A percentile compares a stretch with the other conserved stretches of the same genome.
Conservation (phyloP, 2,797 vertebrate genomes). For the Pseudochaenichthys georgianus region DNA sequence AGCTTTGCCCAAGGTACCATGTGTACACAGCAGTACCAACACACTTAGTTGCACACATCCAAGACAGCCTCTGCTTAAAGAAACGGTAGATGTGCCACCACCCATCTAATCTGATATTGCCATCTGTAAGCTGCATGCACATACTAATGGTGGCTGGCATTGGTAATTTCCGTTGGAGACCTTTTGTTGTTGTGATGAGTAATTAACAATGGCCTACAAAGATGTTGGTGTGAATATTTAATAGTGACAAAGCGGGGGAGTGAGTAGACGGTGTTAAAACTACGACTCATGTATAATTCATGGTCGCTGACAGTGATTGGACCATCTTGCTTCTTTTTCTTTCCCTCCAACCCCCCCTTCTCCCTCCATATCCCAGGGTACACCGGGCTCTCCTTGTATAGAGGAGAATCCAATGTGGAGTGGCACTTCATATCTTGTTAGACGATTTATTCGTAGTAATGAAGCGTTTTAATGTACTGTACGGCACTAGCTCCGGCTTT, state of each 20-base stretch:
- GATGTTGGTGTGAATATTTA: slow-evolving; percentile 88
- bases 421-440: slow-evolving; percentile 88
- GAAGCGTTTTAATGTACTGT: slow-evolving; percentile 86
- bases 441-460: slow-evolving; percentile 89
- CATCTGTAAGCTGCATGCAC: slow-evolving; percentile 67
- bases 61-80: slow-evolving; percentile 15
- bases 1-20: background rate
- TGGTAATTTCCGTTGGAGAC: slow-evolving; percentile 78
- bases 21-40: background rate
- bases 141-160: slow-evolving; percentile 75
- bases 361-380: slow-evolving; percentile 50
- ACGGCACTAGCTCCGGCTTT: slow-evolving; percentile 67
- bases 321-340: slow-evolving; percentile 47
- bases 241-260: slow-evolving; percentile 81
- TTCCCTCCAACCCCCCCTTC: slow-evolving; percentile 11
- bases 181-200: slow-evolving; percentile 83
- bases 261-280: slow-evolving; percentile 81
- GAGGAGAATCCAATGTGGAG: slow-evolving; percentile 72
- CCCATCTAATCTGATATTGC: slow-evolving; percentile 67
- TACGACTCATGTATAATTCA: slow-evolving; percentile 90
- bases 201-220: slow-evolving; percentile 88
- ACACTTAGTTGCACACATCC: slow-evolving; percentile 6
- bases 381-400: slow-evolving; percentile 58
- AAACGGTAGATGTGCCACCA: slow-evolving; percentile 13
- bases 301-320: slow-evolving; percentile 80